phyloP scores from a whole-genome alignment of 2,113 vertebrate genomes.

The Atherinomorus stipes region DNA sequence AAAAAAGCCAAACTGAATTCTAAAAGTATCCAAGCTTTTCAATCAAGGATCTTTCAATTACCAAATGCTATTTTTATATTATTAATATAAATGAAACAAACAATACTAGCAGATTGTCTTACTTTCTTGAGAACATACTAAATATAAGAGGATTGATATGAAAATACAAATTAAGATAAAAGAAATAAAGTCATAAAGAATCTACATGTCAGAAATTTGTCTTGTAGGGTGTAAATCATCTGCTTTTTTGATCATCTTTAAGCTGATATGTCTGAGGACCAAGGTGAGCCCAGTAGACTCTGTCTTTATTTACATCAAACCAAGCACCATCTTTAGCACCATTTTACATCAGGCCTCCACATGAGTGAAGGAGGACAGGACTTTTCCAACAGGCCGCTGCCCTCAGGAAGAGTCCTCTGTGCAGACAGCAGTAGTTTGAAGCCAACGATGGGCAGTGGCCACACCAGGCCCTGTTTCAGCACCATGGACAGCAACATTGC shows the following conservation, averaged over 20 bases:
- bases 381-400: slow-evolving; percentile 39
- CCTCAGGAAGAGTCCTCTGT: slow-evolving; percentile 27
- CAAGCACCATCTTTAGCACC: slow-evolving; percentile 30
- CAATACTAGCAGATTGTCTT: neutral
- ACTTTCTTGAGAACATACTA: neutral
- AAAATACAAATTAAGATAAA: slow-evolving; percentile 4
- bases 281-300: slow-evolving; percentile 41
- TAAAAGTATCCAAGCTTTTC: neutral
- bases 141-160: neutral
- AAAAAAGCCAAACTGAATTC: neutral
- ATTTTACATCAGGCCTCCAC: slow-evolving; percentile 36
- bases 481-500: slow-evolving; percentile 78
- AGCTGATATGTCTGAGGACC: slow-evolving; percentile 20
- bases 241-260: neutral
- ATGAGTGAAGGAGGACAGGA: slow-evolving; percentile 8
- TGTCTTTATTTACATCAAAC: slow-evolving; percentile 52
- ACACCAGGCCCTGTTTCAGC: slow-evolving; percentile 70
- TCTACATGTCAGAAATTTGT: neutral
- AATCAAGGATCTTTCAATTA: neutral
- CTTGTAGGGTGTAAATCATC: neutral
- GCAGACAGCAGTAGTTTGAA: slow-evolving; percentile 48
- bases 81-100: too few relatives aligned
- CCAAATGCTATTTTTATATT: neutral
- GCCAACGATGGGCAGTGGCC: slow-evolving; percentile 68
- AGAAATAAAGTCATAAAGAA: neutral